Evolutionary conservation across 2,888 invertebrate species (phyloP).

Genomic region (Eilema depressum): DNA sequence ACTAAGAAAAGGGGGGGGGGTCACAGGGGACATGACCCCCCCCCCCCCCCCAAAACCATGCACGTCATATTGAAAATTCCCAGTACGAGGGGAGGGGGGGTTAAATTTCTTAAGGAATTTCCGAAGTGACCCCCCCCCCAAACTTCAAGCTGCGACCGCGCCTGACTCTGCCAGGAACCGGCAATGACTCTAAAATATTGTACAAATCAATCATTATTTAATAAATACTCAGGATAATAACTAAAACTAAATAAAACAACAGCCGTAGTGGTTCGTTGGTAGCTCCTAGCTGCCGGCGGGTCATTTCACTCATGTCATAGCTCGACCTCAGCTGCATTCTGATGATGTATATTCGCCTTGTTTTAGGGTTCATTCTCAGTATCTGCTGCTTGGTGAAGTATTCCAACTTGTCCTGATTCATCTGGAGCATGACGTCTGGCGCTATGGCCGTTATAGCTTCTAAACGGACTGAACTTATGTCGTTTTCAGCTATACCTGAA

Average conservation of each 20-base stretch:
- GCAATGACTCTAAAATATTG: not conserved
- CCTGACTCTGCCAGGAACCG: no score
- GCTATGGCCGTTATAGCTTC: slow-evolving; percentile 76
- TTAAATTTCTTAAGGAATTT: no score
- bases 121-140: no score
- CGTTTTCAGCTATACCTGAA: slow-evolving; percentile 69
- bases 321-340: slow-evolving; percentile 73
- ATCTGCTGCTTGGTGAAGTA: slow-evolving; percentile 79
- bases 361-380: slow-evolving; percentile 69
- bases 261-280: slow-evolving; percentile 12
- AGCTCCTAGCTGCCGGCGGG: slow-evolving; percentile 43
- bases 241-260: slow-evolving; percentile 24
- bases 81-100: no score
- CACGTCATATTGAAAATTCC: no score
- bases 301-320: slow-evolving; percentile 70
- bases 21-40: no score
- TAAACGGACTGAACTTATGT: slow-evolving; percentile 74
- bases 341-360: slow-evolving; percentile 74
- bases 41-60: no score
- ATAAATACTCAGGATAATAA: slow-evolving; percentile 38
- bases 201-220: not conserved
- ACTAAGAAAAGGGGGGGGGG: no score
- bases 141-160: no score
- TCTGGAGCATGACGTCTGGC: slow-evolving; percentile 66
- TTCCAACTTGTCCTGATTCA: slow-evolving; percentile 70